Base-by-base conservation (phyloP, 2,797 vertebrate genomes). In the Myotis findleyi region DNA sequence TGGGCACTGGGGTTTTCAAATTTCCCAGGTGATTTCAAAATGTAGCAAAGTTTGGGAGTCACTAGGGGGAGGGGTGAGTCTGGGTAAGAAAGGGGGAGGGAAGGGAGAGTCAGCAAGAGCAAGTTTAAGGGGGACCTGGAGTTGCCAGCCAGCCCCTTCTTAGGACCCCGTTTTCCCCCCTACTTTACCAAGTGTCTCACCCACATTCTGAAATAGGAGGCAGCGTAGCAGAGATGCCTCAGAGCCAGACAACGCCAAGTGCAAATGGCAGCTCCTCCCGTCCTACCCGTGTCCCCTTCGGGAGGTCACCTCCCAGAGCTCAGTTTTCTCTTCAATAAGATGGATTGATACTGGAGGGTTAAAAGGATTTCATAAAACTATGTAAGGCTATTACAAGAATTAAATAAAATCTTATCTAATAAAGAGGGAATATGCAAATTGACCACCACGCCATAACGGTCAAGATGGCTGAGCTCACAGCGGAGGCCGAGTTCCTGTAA, bases 1-100 rank as follows among this genome's bases (percentile, higher is more conserved):
- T 23, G 79, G 49, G 16, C 47, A 2, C 20, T 47, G 51, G 44
- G 44, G 11, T 69, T 75, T 53, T 53, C 36, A 25, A 68, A 87
- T 14, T 41, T 87, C 27, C 71, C 49, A 23, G 79, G 64, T 86
- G 47, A 86, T 44, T 73, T 44, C 85, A 57, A 91, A 95, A 21
- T 33, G 27, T n/a, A 16, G 30, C 64, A 20, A 81, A 20, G 80
- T 73, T 62, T 94, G 59, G 69, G 64, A 83, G 69, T 8, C 66
- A 12, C 38, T 11, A 16, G 55, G 21, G 1, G 1, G 12, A 36
- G 13, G 25, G 18, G 2, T 20, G 44, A 36, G n/a, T 41, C 13
- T 12, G 55, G 9, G 33, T 7, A 21, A 66, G 44, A 83, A 64
- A 64, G 57, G 12, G 23, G 41, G 38, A 21, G 38, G 55, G 13